These are phyloP conservation scores for Melanerpes formicivorus DNA, from an alignment of 2,113 vertebrate genomes.

Conservation along the genomic window DNA sequence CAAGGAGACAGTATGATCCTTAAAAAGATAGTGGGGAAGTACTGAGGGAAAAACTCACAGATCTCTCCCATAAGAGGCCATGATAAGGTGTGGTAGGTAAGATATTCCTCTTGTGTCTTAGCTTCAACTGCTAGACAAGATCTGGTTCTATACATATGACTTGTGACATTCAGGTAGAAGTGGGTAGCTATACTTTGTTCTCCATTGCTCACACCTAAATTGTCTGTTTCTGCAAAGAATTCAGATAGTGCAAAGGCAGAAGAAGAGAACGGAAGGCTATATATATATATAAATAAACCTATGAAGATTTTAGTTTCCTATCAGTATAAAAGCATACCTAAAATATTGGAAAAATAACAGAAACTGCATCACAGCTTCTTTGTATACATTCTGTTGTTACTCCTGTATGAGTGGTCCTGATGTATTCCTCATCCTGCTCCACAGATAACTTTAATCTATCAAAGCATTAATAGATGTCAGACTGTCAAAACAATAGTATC, in stretches of 20 bases:
- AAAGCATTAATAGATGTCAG: not conserved
- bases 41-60: not conserved
- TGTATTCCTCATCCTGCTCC: not conserved
- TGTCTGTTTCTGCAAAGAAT: not conserved
- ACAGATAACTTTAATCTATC: not conserved
- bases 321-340: not conserved
- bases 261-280: not conserved
- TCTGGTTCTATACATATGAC: not conserved
- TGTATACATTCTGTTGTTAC: not conserved
- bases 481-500: not conserved
- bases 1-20: not conserved
- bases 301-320: not conserved
- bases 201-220: not conserved
- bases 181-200: not conserved
- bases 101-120: not conserved
- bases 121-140: not conserved
- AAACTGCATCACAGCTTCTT: not conserved
- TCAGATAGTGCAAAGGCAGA: not conserved
- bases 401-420: not conserved
- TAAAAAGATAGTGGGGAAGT: not conserved
- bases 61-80: not conserved
- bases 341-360: not conserved
- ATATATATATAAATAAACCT: not conserved
- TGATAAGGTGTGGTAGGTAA: not conserved
- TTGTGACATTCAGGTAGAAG: not conserved